These are phyloP conservation scores for Tetramorium alpestre DNA, from an alignment of 1,140 invertebrate species.

Conservation along the genomic window DNA sequence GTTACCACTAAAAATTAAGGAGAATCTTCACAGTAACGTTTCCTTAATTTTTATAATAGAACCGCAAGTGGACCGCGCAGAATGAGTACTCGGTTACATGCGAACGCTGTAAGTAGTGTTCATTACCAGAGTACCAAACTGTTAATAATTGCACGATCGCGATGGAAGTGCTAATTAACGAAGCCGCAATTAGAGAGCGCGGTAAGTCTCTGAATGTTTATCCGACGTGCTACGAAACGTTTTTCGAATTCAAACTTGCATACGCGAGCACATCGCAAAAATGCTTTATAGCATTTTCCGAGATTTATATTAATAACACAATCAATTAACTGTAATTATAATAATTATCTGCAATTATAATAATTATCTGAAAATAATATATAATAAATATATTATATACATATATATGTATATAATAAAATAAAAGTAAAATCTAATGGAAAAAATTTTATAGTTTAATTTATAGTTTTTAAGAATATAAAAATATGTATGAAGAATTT, in stretches of 20 bases:
- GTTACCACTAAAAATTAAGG: neutral
- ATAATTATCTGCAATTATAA: neutral
- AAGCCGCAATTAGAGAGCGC: constrained; percentile 57
- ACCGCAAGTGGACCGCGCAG: constrained; percentile 56
- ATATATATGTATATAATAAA: neutral
- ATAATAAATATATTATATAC: neutral
- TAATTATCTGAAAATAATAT: neutral
- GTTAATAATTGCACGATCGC: constrained; percentile 62
- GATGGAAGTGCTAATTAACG: constrained; percentile 63
- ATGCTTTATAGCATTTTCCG: neutral
- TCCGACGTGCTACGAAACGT: neutral
- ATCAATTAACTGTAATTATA: neutral
- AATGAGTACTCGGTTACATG: constrained; percentile 55
- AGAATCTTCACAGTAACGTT: neutral
- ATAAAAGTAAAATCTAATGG: neutral
- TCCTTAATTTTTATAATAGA: constrained; percentile 61
- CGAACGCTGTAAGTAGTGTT: constrained; percentile 35
- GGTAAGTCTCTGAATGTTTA: constrained; percentile 45
- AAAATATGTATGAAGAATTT: neutral
- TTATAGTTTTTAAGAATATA: neutral
- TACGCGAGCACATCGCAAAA: neutral
- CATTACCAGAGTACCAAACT: constrained; percentile 66
- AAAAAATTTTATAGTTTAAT: neutral
- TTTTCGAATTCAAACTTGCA: constrained; percentile 9
- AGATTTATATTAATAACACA: neutral